Percentiles rank a stretch among this genome's conserved stretches.
Evolutionary conservation across 1,140 invertebrate genomes (phyloP).

Genomic region (Drosophila busckii): DNA sequence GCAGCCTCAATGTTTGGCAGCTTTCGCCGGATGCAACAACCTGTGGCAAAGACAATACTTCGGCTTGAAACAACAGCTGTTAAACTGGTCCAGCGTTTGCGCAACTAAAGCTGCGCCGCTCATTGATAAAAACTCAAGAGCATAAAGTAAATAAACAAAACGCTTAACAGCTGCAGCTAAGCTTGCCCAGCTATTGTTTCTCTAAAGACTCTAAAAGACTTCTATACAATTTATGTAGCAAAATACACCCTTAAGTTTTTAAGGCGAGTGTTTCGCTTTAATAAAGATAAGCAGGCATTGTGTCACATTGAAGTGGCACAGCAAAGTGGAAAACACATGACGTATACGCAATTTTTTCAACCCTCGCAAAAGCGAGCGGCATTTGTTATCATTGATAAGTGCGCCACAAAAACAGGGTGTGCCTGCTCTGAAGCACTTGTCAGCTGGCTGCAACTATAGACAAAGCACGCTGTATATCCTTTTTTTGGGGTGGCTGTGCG

Average conservation of each 20-base stretch:
- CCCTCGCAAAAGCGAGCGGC: constrained; percentile 25
- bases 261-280: too few relatives aligned
- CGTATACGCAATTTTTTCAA: constrained; percentile 68
- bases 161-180: too few relatives aligned
- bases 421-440: neutral
- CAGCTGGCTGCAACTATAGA: neutral
- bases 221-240: too few relatives aligned
- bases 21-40: constrained; percentile 24
- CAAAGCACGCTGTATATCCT: constrained; percentile 42
- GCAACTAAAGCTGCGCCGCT: constrained; percentile 51
- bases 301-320: constrained; percentile 4
- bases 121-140: constrained; percentile 46
- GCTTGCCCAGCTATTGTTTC: neutral
- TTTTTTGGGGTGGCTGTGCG: constrained; percentile 47
- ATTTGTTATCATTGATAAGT: constrained; percentile 58
- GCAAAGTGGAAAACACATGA: constrained; percentile 6
- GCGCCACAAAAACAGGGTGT: constrained; percentile 44
- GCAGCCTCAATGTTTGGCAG: constrained; percentile 61
- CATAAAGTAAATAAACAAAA: neutral
- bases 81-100: constrained; percentile 18
- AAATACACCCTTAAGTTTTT: neutral
- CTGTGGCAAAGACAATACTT: constrained; percentile 37
- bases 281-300: constrained; percentile 31
- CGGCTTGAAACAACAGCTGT: constrained; percentile 18
- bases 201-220: too few relatives aligned